phyloP scores from a whole-genome alignment of 2,113 vertebrate species.

The Artemisiospiza belli region DNA sequence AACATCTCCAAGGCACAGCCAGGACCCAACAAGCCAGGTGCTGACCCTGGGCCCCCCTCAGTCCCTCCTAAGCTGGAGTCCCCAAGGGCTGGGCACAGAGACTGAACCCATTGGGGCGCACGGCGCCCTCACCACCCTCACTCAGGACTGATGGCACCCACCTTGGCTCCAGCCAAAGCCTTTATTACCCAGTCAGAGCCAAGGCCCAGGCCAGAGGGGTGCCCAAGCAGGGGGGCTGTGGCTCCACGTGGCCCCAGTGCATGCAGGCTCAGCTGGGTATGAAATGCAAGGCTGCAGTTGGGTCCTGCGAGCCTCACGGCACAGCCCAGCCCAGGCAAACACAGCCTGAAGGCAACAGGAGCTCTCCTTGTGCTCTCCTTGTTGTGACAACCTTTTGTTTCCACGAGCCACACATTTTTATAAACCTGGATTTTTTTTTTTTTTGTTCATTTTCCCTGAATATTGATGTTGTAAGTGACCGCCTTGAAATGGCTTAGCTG shows the following conservation, averaged over 20 bases:
- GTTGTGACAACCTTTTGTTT: not conserved
- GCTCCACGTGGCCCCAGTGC: not conserved
- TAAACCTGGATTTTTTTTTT: not conserved
- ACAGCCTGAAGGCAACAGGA: not conserved
- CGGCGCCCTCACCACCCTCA: rapidly evolving
- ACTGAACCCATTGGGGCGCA: not conserved
- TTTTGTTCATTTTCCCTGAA: not conserved
- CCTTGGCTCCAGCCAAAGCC: not conserved
- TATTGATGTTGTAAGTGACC: not conserved
- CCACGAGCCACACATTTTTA: not conserved
- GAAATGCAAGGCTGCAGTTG: not conserved
- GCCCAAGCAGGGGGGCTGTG: not conserved
- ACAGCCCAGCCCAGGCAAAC: not conserved
- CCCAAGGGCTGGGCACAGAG: rapidly evolving
- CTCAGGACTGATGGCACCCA: rapidly evolving
- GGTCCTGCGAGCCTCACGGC: not conserved
- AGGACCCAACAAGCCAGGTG: not conserved
- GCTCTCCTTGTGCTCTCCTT: not conserved
- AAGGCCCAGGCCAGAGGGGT: not conserved
- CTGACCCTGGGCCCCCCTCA: not conserved
- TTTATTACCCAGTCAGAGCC: not conserved
- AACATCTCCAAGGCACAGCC: not conserved
- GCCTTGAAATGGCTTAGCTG: not conserved
- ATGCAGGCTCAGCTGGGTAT: not conserved
- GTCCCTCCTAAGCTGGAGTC: not conserved